Percentiles rank a stretch among this genome's conserved stretches.
These are phyloP conservation scores for Metopolophium dirhodum DNA, from an alignment of 1,140 invertebrate genomes.

Conservation along the genomic window DNA sequence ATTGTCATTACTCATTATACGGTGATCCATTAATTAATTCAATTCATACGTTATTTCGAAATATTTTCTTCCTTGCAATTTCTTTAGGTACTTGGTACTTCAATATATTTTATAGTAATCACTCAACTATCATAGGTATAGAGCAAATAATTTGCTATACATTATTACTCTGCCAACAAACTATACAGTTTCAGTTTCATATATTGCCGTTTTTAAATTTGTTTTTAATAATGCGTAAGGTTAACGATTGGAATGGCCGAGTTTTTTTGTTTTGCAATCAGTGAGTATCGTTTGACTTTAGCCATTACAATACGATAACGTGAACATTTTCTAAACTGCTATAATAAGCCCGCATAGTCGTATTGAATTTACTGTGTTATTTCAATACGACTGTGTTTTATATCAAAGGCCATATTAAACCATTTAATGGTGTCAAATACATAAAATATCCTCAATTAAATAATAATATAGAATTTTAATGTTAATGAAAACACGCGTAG, in stretches of 20 bases:
- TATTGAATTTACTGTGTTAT: background rate
- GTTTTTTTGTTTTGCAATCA: background rate
- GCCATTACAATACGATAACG: background rate
- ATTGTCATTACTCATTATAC: background rate
- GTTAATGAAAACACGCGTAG: background rate
- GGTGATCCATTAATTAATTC: background rate
- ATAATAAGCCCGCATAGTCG: background rate
- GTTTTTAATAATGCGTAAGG: background rate
- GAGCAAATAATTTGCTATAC: background rate
- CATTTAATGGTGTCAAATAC: background rate
- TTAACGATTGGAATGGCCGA: background rate
- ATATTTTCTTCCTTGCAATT: background rate
- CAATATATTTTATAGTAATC: background rate
- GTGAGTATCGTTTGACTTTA: background rate
- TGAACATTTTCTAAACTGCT: background rate
- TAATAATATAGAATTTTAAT: background rate
- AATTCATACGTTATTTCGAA: background rate
- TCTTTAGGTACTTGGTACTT: background rate
- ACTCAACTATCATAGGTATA: background rate
- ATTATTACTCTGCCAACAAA: background rate
- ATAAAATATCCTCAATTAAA: background rate
- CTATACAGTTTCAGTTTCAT: background rate
- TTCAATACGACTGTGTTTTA: background rate
- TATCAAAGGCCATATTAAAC: background rate
- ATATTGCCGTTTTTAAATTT: background rate